Percentiles rank a stretch among this genome's conserved stretches.
Conservation (phyloP, 1,140 invertebrate species). For the Megathymus violae region DNA sequence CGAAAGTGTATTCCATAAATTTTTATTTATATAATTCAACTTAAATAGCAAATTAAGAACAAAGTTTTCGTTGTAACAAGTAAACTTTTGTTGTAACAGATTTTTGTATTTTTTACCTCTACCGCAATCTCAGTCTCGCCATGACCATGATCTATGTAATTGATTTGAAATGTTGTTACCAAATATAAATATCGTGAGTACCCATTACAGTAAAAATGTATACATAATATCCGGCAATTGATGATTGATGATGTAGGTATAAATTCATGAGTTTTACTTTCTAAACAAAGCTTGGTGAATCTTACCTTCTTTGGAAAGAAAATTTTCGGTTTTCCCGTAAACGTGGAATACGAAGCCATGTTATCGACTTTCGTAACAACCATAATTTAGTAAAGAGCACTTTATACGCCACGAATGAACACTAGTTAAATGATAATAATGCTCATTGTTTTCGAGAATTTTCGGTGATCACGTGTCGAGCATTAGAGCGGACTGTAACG, state of each 20-base stretch:
- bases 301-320: conserved; percentile 83
- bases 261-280: no score
- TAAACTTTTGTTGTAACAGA: no score
- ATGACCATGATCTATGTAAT: no score
- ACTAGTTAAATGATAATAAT: conserved; percentile 53
- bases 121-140: no score
- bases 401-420: conserved; percentile 62
- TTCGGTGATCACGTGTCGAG: conserved; percentile 71
- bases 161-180: no score
- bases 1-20: conserved; percentile 3
- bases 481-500: conserved; percentile 50
- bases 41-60: no score
- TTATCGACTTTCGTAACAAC: conserved; percentile 80
- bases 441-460: conserved; percentile 67
- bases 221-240: no score
- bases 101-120: no score
- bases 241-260: no score
- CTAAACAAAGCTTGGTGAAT: conserved; percentile 1
- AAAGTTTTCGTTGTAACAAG: no score
- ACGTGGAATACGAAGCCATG: conserved; percentile 80
- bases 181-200: no score
- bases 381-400: conserved; percentile 76
- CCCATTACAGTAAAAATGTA: no score
- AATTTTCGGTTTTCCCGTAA: conserved; percentile 81
- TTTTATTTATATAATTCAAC: not conserved